These are phyloP conservation scores for Heteromormyrus szaboi DNA, from an alignment of 2,797 vertebrate genomes.

Conservation along the genomic window DNA sequence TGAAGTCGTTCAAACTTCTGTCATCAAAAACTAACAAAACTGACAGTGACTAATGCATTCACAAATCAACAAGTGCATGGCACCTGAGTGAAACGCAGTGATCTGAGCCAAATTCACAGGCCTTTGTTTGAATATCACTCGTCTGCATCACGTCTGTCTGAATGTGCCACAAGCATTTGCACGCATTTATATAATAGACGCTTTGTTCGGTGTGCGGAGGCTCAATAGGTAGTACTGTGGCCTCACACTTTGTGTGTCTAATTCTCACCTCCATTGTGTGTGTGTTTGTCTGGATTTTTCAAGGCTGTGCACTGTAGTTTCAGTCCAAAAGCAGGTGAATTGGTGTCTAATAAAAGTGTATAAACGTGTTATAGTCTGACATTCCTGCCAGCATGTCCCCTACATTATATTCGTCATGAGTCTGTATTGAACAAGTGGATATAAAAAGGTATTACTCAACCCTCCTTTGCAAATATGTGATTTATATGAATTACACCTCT, in stretches of 20 bases:
- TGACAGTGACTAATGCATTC: neutral
- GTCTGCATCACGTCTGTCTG: neutral
- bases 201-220: neutral
- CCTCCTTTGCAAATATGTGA: neutral
- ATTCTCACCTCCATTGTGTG: neutral
- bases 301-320: neutral
- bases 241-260: neutral
- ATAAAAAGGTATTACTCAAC: neutral
- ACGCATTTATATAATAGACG: neutral
- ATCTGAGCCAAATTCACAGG: neutral
- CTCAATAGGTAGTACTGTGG: neutral
- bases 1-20: neutral
- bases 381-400: neutral
- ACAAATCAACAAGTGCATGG: neutral
- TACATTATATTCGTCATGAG: neutral
- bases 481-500: neutral
- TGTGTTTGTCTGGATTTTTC: neutral
- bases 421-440: neutral
- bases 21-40: neutral
- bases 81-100: neutral
- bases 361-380: neutral
- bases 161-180: neutral
- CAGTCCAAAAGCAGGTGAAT: neutral
- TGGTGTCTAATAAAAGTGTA: neutral
- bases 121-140: neutral